A percentile compares a stretch with the other conserved stretches of the same genome.
Conservation (phyloP, 2,113 vertebrate species). For the Planiliza haematocheilus region DNA sequence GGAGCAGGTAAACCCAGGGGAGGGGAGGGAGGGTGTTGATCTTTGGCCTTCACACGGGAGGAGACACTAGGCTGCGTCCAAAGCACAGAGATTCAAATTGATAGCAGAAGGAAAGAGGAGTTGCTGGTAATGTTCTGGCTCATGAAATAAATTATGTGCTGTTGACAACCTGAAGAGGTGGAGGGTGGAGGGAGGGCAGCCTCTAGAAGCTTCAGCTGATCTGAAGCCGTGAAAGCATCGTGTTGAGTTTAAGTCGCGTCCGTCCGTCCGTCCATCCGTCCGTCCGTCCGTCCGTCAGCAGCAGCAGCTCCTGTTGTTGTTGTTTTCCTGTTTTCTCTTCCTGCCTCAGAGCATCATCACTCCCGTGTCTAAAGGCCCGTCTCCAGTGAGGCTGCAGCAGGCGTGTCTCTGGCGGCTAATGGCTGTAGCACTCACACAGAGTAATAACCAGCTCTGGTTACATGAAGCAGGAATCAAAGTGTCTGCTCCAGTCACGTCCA, state of each 20-base stretch:
- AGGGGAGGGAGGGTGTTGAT: neutral
- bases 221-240: constrained; percentile 8
- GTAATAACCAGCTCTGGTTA: constrained; percentile 30
- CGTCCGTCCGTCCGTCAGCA: too few relatives aligned
- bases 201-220: too few relatives aligned
- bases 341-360: constrained; percentile 25
- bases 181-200: too few relatives aligned
- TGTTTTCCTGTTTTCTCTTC: constrained; percentile 1
- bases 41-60: neutral
- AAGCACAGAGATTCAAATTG: neutral
- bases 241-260: neutral
- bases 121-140: constrained; percentile 5
- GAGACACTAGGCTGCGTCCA: neutral
- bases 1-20: constrained; percentile 33
- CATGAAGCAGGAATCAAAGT: neutral
- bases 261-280: too few relatives aligned
- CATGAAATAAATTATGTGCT: neutral
- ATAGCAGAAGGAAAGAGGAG: too few relatives aligned
- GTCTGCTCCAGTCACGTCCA: neutral
- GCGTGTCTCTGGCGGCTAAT: constrained; percentile 47
- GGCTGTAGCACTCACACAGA: constrained; percentile 5
- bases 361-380: constrained; percentile 16
- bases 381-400: constrained; percentile 46
- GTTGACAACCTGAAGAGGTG: constrained; percentile 2
- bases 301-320: neutral